Conservation (phyloP, 1,140 invertebrate genomes). For the Leguminivora glycinivorella region DNA sequence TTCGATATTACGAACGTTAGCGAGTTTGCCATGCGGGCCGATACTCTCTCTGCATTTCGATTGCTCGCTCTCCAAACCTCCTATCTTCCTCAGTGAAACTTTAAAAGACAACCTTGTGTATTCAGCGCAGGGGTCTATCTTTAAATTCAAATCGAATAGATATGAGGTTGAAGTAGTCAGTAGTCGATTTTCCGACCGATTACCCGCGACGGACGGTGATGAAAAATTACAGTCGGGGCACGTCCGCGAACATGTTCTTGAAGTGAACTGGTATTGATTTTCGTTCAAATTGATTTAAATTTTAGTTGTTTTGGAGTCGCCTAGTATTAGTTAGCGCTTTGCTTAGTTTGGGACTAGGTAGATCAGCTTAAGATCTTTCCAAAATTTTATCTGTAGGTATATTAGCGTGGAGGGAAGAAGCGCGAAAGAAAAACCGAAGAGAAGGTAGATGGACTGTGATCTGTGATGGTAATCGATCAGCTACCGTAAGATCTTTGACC, state of each 20-base stretch:
- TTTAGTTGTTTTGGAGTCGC: background rate
- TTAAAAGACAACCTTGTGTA: background rate
- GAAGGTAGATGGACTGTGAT: too few species aligned
- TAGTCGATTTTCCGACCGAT: slow-evolving; percentile 47
- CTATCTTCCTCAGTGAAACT: background rate
- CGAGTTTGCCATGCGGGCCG: slow-evolving; percentile 31
- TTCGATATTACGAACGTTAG: slow-evolving; percentile 22
- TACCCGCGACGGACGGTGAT: slow-evolving; percentile 49
- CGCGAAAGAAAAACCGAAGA: too few species aligned
- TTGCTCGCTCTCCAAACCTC: background rate
- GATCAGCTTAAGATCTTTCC: too few species aligned
- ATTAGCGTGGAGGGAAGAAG: too few species aligned
- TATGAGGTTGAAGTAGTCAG: background rate
- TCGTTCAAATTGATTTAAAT: slow-evolving; percentile 1
- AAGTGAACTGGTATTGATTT: slow-evolving; percentile 40
- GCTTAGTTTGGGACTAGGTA: too few species aligned
- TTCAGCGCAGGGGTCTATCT: background rate
- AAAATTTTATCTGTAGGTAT: too few species aligned
- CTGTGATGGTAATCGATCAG: too few species aligned
- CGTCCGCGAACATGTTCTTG: slow-evolving; percentile 19
- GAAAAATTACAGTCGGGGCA: slow-evolving; percentile 44
- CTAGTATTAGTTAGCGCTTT: too few species aligned
- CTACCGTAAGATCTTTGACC: too few species aligned
- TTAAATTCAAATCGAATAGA: background rate
- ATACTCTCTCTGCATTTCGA: slow-evolving; percentile 45